These are phyloP conservation scores for Trichogramma dendrolimi DNA, from an alignment of 2,888 invertebrate species.

Conservation along the genomic window DNA sequence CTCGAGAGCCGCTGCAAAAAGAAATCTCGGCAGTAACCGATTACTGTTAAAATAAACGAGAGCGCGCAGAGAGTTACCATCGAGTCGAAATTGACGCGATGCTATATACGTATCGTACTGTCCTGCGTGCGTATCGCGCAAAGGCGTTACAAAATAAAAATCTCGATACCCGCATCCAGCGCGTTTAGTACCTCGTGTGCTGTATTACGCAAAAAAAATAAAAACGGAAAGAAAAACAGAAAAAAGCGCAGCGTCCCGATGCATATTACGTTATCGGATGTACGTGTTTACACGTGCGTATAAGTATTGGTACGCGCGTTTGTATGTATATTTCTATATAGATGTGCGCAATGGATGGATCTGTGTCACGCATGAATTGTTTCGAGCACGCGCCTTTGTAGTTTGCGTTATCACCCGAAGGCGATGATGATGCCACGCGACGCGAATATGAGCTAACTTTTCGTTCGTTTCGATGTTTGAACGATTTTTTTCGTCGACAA, in stretches of 20 bases:
- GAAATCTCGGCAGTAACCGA: too few species aligned
- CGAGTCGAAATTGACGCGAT: background rate
- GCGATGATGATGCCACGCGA: background rate
- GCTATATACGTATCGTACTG: slow-evolving; percentile 11
- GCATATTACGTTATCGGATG: background rate
- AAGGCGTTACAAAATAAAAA: too few species aligned
- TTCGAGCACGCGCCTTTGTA: background rate
- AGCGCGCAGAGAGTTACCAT: background rate
- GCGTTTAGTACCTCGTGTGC: background rate
- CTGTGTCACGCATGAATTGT: slow-evolving; percentile 28
- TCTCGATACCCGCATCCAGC: slow-evolving; percentile 10
- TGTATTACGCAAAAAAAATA: slow-evolving; percentile 10
- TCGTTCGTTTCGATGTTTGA: too few species aligned
- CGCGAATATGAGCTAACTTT: too few species aligned
- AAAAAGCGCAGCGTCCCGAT: background rate
- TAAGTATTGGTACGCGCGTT: too few species aligned
- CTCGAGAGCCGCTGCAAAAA: too few species aligned
- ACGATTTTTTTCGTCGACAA: too few species aligned
- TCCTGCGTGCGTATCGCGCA: background rate
- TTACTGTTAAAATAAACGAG: background rate
- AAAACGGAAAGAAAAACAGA: background rate
- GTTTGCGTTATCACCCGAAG: slow-evolving; percentile 1
- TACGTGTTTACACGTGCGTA: too few species aligned
- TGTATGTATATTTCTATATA: too few species aligned
- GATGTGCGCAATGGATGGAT: slow-evolving; percentile 10